These are phyloP conservation scores for Oenanthe melanoleuca DNA, from an alignment of 2,113 vertebrate genomes.

Conservation along the genomic window DNA sequence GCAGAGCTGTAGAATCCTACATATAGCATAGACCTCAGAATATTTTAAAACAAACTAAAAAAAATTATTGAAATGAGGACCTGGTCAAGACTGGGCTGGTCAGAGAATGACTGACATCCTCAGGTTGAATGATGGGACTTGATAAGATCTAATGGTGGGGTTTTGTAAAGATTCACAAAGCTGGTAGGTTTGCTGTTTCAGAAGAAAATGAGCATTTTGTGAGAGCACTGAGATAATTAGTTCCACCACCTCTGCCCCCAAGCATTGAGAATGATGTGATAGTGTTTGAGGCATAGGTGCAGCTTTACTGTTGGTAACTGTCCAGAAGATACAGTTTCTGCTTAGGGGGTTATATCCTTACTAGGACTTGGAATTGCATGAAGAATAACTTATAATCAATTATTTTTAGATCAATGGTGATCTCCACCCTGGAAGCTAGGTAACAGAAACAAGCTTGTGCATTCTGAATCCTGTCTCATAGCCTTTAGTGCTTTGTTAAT, in stretches of 20 bases:
- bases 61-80: neutral
- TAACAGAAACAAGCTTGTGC: neutral
- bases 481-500: neutral
- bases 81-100: neutral
- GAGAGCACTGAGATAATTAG: neutral
- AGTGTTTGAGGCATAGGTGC: neutral
- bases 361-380: neutral
- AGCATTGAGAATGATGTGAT: neutral
- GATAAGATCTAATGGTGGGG: neutral
- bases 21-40: neutral
- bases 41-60: neutral
- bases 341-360: fast-evolving
- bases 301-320: neutral
- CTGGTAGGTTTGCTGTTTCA: neutral
- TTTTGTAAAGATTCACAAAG: neutral
- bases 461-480: neutral
- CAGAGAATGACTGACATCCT: neutral
- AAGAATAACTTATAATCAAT: neutral
- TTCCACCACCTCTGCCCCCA: neutral
- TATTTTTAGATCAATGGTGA: neutral
- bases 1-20: neutral
- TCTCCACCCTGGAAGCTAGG: neutral
- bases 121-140: neutral
- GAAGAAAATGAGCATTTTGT: neutral
- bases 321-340: neutral